These are phyloP conservation scores for Phalloptychus januarius DNA, from an alignment of 2,797 vertebrate genomes.

Conservation along the genomic window DNA sequence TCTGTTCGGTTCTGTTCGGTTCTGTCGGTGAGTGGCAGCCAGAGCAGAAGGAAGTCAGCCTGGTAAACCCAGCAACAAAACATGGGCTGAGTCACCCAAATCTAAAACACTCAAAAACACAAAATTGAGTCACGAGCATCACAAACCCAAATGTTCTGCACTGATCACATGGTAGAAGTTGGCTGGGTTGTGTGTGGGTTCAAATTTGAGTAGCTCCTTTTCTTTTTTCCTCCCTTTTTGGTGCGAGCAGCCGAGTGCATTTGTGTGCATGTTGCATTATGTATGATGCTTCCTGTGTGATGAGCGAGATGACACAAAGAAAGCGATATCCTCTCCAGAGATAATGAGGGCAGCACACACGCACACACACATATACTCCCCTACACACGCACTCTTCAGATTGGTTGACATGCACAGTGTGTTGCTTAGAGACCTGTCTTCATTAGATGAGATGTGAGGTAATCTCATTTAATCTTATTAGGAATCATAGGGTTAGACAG, in stretches of 20 bases:
- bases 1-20: background rate
- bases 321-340: constrained; percentile 66
- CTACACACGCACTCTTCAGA: constrained; percentile 20
- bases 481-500: constrained; percentile 1
- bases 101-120: constrained; percentile 25
- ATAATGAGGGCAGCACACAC: constrained; percentile 70
- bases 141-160: constrained; percentile 16
- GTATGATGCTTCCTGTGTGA: constrained; percentile 31
- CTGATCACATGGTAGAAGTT: constrained; percentile 2
- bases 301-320: constrained; percentile 51
- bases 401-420: background rate
- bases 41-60: constrained; percentile 33
- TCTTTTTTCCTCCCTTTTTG: constrained; percentile 1
- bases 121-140: constrained; percentile 30
- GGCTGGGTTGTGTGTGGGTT: constrained; percentile 21
- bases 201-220: constrained; percentile 30
- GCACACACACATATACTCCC: constrained; percentile 36
- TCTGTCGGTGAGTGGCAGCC: background rate
- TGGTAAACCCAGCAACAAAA: constrained; percentile 28
- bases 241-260: constrained; percentile 27
- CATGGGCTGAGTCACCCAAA: constrained; percentile 31
- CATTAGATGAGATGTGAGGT: constrained; percentile 27
- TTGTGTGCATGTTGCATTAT: constrained; percentile 40
- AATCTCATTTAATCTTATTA: constrained; percentile 17
- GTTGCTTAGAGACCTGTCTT: constrained; percentile 53